Percentiles rank a stretch among this genome's conserved stretches.
Conservation (phyloP, 2,797 vertebrate genomes). For the Tragelaphus oryx region DNA sequence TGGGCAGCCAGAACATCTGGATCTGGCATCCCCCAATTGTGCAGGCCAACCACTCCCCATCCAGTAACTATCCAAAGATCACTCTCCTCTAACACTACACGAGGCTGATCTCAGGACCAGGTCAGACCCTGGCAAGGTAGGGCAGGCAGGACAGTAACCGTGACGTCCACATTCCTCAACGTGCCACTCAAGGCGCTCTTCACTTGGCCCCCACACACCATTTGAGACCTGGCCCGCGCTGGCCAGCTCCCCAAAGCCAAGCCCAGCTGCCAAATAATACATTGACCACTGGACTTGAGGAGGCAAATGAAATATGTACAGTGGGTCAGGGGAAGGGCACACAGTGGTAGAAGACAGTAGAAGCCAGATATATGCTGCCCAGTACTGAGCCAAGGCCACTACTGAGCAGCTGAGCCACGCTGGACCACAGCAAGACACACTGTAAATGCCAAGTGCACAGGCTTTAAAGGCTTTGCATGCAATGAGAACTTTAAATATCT, state of each 20-base stretch:
- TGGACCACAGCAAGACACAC: rapidly evolving
- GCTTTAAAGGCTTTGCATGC: not conserved
- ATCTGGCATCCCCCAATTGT: not conserved
- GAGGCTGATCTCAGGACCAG: not conserved
- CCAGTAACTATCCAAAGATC: not conserved
- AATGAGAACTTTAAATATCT: not conserved
- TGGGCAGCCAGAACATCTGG: not conserved
- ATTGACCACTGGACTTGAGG: not conserved
- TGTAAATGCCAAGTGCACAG: not conserved
- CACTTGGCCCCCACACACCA: not conserved
- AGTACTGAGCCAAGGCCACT: not conserved
- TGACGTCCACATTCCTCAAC: not conserved
- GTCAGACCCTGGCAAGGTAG: not conserved
- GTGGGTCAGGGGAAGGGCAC: not conserved
- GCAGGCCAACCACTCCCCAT: not conserved
- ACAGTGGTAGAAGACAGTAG: not conserved
- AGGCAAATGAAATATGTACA: not conserved
- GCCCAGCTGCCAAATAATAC: not conserved
- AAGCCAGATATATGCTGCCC: not conserved
- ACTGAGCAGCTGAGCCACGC: rapidly evolving
- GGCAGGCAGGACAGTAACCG: not conserved
- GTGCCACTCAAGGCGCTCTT: not conserved
- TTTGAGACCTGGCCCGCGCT: not conserved
- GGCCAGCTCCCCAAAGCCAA: not conserved
- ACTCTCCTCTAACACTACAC: not conserved